Conservation (phyloP, 2,113 vertebrate genomes). For the Periophthalmodon schlosseri region DNA sequence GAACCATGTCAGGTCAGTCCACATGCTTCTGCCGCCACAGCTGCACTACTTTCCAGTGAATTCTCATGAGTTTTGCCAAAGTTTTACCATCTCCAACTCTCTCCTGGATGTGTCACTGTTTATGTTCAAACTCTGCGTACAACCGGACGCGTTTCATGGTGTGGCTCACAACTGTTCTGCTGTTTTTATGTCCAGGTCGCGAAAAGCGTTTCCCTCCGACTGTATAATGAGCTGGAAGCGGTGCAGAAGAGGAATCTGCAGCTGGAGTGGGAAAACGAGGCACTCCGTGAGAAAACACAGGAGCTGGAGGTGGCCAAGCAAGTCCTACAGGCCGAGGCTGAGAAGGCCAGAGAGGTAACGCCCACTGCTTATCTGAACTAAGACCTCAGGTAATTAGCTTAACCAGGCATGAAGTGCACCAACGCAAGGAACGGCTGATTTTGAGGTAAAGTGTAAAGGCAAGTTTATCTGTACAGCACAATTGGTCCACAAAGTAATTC, state of each 20-base stretch:
- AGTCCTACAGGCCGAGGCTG: slow-evolving; percentile 91
- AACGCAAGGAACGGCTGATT: not conserved
- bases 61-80: slow-evolving; percentile 14
- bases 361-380: slow-evolving; percentile 2
- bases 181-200: slow-evolving; percentile 81
- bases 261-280: slow-evolving; percentile 92
- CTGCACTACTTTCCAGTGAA: slow-evolving; percentile 45
- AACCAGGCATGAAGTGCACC: not conserved
- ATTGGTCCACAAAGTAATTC: too few species aligned
- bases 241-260: slow-evolving; percentile 87
- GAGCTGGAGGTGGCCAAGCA: slow-evolving; percentile 91
- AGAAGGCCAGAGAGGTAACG: slow-evolving; percentile 87
- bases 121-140: not conserved
- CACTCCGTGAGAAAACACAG: slow-evolving; percentile 86
- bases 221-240: slow-evolving; percentile 89
- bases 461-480: too few species aligned
- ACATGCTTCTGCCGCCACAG: slow-evolving; percentile 45
- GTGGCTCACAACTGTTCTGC: not conserved
- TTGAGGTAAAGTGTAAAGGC: not conserved
- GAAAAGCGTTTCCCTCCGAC: slow-evolving; percentile 91
- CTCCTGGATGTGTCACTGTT: not conserved
- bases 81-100: not conserved
- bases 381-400: slow-evolving; percentile 2
- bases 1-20: slow-evolving; percentile 25
- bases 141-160: not conserved